Evolutionary conservation across 37 sponge, comb jelly and placozoan species (phyloP), one percentile per base, ranked within the genome.

Genomic region (Hormiphora californensis): DNA sequence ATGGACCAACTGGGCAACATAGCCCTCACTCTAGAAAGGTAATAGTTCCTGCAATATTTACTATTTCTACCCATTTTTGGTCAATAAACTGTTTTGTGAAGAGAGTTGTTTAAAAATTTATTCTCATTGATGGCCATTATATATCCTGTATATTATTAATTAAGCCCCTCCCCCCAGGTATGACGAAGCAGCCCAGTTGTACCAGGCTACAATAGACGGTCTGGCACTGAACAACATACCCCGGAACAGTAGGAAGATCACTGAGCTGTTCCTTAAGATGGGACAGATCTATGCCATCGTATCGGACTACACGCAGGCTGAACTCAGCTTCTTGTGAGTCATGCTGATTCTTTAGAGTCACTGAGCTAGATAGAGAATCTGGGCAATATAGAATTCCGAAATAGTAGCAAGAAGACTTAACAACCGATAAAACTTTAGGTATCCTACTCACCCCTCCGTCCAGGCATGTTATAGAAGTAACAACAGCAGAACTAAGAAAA

Each of bases 141-240:
- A n/a, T n/a, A n/a, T 49, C 53, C 15, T 49, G 15, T 49, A 9
- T 49, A 49, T 17, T 17, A 15, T 49, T 17, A 49, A 15, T 17
- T 49, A 15, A 49, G 15, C 53, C 9, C 15, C 15, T 15, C 9
- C 53, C 9, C 23, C 25, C 81, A 73, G 81, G 4, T 73, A 73
- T 30, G 12, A 7, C 12, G 81, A 73, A 73, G 81, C 81, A 27
- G 38, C 43, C 12, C 1, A 40, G 27, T 21, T 73, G 81, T 73
- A 73, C 81, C 40, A n/a, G 81, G 81, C 36, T 73, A 73, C 81
- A 22, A 73, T 73, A n/a, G 43, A 73, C 81, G 81, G 81, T n/a
- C 38, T 73, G 21, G 81, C 81, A 43, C 81, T 73, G 46, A 73
- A 73, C 25, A 46, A 46, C 3, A 73, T 73, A 33, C 46, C 40